Percentiles rank a stretch among this genome's conserved stretches.
phyloP scores from a whole-genome alignment of 2,888 invertebrate species.

The Busseola fusca region DNA sequence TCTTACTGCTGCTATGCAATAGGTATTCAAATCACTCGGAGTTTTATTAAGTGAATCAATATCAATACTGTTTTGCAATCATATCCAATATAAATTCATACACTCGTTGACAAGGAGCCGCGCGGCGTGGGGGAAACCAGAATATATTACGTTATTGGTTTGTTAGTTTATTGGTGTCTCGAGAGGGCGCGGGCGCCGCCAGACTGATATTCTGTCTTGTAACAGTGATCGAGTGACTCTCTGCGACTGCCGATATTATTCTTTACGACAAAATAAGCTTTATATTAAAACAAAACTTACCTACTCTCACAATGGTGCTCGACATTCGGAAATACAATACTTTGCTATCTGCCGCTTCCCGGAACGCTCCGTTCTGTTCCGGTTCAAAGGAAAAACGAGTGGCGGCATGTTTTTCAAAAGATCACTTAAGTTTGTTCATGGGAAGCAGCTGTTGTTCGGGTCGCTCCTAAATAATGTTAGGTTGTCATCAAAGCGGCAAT shows the following conservation, averaged over 20 bases:
- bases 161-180: constrained; percentile 58
- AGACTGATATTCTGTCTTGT: constrained; percentile 13
- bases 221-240: constrained; percentile 32
- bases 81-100: constrained; percentile 50
- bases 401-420: constrained; percentile 30
- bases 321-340: constrained; percentile 14
- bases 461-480: constrained; percentile 67
- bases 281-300: constrained; percentile 45
- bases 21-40: constrained; percentile 12
- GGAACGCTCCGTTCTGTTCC: background rate
- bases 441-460: constrained; percentile 22
- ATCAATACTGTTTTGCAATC: constrained; percentile 35
- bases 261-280: constrained; percentile 39
- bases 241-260: constrained; percentile 39
- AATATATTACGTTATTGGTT: constrained; percentile 60
- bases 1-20: background rate
- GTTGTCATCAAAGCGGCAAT: constrained; percentile 72
- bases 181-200: constrained; percentile 33
- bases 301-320: constrained; percentile 42
- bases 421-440: constrained; percentile 14
- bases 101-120: constrained; percentile 49
- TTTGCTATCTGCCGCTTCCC: constrained; percentile 13
- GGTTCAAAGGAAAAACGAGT: background rate
- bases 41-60: constrained; percentile 42
- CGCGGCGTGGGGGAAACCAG: constrained; percentile 22